These are phyloP conservation scores for Macropus fuliginosus DNA, from an alignment of 2,797 vertebrate genomes.

Conservation along the genomic window DNA sequence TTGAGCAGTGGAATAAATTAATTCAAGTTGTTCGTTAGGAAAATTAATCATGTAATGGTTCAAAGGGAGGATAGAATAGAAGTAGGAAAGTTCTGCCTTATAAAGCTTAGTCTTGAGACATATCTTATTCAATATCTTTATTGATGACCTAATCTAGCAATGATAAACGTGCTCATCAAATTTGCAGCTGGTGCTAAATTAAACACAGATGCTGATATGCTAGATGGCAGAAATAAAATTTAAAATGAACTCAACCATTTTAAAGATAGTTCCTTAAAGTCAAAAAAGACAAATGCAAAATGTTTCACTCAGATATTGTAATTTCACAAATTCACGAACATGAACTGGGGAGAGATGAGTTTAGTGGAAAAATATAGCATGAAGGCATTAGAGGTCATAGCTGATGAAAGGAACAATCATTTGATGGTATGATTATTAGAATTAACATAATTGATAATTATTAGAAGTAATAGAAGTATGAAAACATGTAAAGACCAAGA, in stretches of 20 bases:
- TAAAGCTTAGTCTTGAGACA: conserved; percentile 9
- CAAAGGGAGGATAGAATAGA: neutral
- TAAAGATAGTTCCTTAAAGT: conserved; percentile 51
- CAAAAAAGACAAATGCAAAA: conserved; percentile 5
- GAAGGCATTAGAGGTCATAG: neutral
- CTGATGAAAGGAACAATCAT: neutral
- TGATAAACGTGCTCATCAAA: conserved; percentile 56
- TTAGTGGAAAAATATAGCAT: neutral
- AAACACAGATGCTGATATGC: conserved; percentile 41
- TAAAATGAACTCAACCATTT: conserved; percentile 52
- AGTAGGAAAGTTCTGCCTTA: neutral
- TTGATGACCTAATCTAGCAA: conserved; percentile 50
- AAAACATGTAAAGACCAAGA: neutral
- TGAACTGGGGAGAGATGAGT: neutral
- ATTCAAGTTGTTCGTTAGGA: neutral
- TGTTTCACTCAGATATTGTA: neutral
- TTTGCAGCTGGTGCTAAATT: conserved; percentile 41
- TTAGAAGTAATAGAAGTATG: neutral
- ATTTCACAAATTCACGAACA: neutral
- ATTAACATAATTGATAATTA: neutral
- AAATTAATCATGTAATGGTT: neutral
- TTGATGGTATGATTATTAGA: neutral
- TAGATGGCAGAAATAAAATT: conserved; percentile 32
- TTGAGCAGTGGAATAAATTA: neutral
- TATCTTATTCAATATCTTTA: conserved; percentile 16